Evolutionary conservation across 2,797 vertebrate genomes (phyloP).

Genomic region (Muraenolepis orangiensis): DNA sequence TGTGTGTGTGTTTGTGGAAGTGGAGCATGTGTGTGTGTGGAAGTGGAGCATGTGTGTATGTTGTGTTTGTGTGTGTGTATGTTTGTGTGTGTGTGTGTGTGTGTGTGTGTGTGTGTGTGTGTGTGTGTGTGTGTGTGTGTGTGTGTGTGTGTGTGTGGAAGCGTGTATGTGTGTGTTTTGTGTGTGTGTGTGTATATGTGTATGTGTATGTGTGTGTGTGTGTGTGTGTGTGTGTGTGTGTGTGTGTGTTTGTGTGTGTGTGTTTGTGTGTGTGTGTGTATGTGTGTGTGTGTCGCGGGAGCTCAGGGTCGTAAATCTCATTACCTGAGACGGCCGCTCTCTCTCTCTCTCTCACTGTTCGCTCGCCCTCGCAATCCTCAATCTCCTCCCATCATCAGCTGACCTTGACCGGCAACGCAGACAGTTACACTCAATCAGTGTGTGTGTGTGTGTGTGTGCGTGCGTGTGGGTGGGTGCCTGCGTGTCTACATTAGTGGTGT

Average conservation of each 20-base stretch:
- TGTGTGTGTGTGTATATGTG: too few species aligned
- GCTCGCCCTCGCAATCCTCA: constrained; percentile 42
- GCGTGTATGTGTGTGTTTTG: neutral
- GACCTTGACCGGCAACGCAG: constrained; percentile 70
- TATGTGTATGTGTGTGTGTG: neutral
- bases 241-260: neutral
- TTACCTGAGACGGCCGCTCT: constrained; percentile 65
- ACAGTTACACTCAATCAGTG: constrained; percentile 71
- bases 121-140: constrained; percentile 1
- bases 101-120: neutral
- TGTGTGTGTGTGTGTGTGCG: constrained; percentile 2
- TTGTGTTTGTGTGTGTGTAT: neutral
- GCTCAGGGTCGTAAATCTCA: constrained; percentile 75
- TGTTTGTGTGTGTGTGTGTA: neutral
- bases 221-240: constrained; percentile 4
- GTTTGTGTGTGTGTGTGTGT: neutral
- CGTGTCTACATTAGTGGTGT: too few species aligned
- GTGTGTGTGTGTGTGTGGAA: neutral
- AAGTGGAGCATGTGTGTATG: neutral
- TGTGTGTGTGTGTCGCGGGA: constrained; percentile 31
- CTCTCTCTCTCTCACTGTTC: constrained; percentile 10
- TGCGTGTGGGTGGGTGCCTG: constrained; percentile 16
- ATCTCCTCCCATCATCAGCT: constrained; percentile 74
- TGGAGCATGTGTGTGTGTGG: constrained; percentile 3
- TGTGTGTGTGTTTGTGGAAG: neutral